These are phyloP conservation scores for Promerops cafer DNA, from an alignment of 2,113 vertebrate species.

Conservation along the genomic window DNA sequence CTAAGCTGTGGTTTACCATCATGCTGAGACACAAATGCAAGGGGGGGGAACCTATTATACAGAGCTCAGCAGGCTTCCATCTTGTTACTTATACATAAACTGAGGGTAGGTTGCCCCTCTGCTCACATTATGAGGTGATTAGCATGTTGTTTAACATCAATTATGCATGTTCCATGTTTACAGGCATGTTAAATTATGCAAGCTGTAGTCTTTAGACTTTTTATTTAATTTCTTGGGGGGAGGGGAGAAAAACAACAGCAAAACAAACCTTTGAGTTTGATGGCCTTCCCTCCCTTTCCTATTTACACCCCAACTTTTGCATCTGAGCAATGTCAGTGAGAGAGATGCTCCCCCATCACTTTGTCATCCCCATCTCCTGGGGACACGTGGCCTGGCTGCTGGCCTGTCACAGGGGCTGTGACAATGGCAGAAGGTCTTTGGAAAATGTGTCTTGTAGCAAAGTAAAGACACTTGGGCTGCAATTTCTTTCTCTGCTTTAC, in stretches of 20 bases:
- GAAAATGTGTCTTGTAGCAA: background rate
- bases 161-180: constrained; percentile 57
- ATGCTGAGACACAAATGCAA: constrained; percentile 6
- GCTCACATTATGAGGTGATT: constrained; percentile 44
- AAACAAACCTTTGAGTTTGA: background rate
- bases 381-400: rapidly evolving
- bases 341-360: background rate
- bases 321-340: background rate
- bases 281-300: background rate
- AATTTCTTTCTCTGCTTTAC: background rate
- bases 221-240: background rate
- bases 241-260: background rate
- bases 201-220: constrained; percentile 28
- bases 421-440: background rate
- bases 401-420: background rate
- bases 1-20: constrained; percentile 4
- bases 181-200: constrained; percentile 58
- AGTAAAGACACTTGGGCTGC: background rate
- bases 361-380: background rate
- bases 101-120: background rate
- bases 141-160: constrained; percentile 49
- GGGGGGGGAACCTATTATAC: background rate
- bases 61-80: constrained; percentile 31
- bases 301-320: background rate
- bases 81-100: constrained; percentile 49